Evolutionary conservation across 2,797 vertebrate genomes (phyloP), one percentile per base, ranked within the genome.

Genomic region (Coendou prehensilis): DNA sequence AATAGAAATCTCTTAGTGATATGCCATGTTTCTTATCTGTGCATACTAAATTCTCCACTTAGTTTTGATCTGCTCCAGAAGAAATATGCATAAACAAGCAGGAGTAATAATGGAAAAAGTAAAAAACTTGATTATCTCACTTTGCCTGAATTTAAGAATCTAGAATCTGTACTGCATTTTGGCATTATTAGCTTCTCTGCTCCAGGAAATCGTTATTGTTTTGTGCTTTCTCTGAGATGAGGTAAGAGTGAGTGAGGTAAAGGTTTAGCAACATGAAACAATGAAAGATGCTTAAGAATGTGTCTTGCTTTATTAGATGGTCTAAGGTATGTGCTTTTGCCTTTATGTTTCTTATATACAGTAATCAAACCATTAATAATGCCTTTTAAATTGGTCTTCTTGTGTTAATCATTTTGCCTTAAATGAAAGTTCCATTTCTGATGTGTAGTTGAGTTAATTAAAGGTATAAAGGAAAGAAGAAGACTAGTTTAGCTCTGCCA

Each of bases 11-110:
- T 94, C 80, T n/a, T 61, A 41, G 80, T 87, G 92, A 92, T 93
- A 91, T 89, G 87, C 76, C 87, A 89, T 88, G 96, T 81, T 81
- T 93, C 75, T 93, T 92, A 97, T 98, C 94, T 89, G 81, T 88
- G 69, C 76, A 86, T 94, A 78, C 93, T 94, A 80, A 76, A 56
- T 96, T 95, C 84, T 89, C 59, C 90, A 92, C 54, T 95, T 93
- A 90, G 81, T 97, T 97, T 92, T 98, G 96, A 97, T 96, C 92
- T 95, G 94, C 88, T 93, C 79, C 93, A 91, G 73, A 92, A 89
- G 96, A 97, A 97, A 93, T 94, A 96, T 95, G 94, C 33, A 88
- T 95, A 97, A 97, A 97, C 85, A 96, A 94, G 54, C 67, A 89
- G 71, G 61, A 92, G 67, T 73, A 87, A 86, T 84, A 86, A 95